Percentiles rank a stretch among this genome's conserved stretches.
These are phyloP conservation scores for Tinea trinotella DNA, from an alignment of 2,888 invertebrate species.

Conservation along the genomic window DNA sequence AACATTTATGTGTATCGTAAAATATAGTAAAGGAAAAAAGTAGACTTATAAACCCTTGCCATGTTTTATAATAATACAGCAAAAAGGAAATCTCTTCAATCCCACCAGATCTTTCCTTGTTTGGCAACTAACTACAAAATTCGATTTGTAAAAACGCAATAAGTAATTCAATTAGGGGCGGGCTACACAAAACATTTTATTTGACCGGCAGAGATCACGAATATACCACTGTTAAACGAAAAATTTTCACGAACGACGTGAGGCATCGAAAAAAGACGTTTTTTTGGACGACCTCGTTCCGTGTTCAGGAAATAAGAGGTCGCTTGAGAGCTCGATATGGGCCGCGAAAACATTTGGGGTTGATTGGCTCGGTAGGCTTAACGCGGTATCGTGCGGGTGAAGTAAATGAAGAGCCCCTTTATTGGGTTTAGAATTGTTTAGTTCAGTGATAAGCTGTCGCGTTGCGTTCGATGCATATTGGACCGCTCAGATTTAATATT, in stretches of 20 bases:
- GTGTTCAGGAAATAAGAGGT: conserved; percentile 53
- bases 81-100: background rate
- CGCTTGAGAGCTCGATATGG: conserved; percentile 51
- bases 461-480: background rate
- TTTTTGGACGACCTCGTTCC: conserved; percentile 18
- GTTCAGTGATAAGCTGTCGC: conserved; percentile 10
- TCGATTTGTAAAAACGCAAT: conserved; percentile 11
- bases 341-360: conserved; percentile 54
- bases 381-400: conserved; percentile 21
- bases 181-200: conserved; percentile 59
- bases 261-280: conserved; percentile 11
- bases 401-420: conserved; percentile 2
- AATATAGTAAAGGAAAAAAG: background rate
- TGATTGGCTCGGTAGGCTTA: conserved; percentile 56
- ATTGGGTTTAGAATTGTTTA: background rate
- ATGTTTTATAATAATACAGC: background rate
- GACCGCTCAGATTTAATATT: background rate
- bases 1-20: too few relatives aligned
- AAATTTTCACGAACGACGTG: conserved; percentile 31
- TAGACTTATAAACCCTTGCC: background rate
- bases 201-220: conserved; percentile 38
- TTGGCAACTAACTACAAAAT: background rate
- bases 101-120: background rate
- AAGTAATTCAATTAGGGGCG: conserved; percentile 45
- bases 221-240: conserved; percentile 36